Conservation (phyloP, 2,888 invertebrate species). For the Luffia ferchaultella region DNA sequence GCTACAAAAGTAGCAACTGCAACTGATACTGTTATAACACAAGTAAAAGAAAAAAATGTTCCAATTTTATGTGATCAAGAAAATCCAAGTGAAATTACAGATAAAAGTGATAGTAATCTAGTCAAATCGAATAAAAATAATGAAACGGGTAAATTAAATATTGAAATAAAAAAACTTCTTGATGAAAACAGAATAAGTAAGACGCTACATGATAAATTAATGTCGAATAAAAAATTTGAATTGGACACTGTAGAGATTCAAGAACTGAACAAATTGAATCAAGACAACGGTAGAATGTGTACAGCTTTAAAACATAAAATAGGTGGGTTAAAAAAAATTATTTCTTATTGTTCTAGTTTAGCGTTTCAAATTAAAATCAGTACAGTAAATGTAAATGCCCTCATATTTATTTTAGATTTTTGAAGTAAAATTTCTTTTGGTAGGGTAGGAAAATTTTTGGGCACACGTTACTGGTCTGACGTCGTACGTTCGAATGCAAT, state of each 20-base stretch:
- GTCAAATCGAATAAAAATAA: constrained; percentile 11
- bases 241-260: constrained; percentile 55
- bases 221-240: constrained; percentile 46
- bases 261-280: constrained; percentile 47
- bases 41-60: no score
- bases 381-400: no score
- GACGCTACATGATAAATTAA: constrained; percentile 45
- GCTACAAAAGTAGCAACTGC: constrained; percentile 15
- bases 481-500: no score
- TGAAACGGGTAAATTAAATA: constrained; percentile 24
- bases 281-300: constrained; percentile 35
- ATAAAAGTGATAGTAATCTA: not conserved
- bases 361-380: no score
- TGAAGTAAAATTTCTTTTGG: no score
- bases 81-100: not conserved
- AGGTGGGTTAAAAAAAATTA: no score
- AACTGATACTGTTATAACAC: constrained; percentile 21
- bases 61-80: no score
- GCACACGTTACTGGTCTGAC: no score
- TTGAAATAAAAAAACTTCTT: constrained; percentile 34
- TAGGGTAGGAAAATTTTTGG: no score
- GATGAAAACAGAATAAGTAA: constrained; percentile 47
- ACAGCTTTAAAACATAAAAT: constrained; percentile 36
- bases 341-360: no score
- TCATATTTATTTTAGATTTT: no score